These are phyloP conservation scores for Acyrthosiphon pisum DNA, from an alignment of 1,140 invertebrate species.

Conservation along the genomic window DNA sequence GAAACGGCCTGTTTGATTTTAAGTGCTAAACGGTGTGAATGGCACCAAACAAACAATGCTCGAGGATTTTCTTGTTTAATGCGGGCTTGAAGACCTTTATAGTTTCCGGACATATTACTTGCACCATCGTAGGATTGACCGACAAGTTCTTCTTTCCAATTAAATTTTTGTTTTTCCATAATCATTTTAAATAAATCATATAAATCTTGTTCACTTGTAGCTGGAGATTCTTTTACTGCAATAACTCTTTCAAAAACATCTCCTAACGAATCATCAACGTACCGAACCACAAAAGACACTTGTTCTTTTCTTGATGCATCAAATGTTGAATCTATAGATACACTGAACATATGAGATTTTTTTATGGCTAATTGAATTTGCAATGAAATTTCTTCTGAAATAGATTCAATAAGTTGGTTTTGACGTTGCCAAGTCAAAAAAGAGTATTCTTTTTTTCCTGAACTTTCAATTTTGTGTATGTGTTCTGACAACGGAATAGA, in stretches of 20 bases:
- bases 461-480: neutral
- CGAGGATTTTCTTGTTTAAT: slow-evolving; percentile 59
- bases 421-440: neutral
- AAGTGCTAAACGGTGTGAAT: slow-evolving; percentile 59
- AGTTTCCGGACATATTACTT: slow-evolving; percentile 57
- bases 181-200: neutral
- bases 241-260: slow-evolving; percentile 14
- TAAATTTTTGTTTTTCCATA: slow-evolving; percentile 22
- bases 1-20: slow-evolving; percentile 35
- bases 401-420: slow-evolving; percentile 12
- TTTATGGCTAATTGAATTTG: neutral
- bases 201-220: neutral
- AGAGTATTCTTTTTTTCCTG: slow-evolving; percentile 10
- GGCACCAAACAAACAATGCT: slow-evolving; percentile 59
- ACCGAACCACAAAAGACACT: neutral
- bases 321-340: slow-evolving; percentile 4
- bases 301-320: slow-evolving; percentile 10
- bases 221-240: slow-evolving; percentile 18
- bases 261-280: neutral
- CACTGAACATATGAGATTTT: neutral
- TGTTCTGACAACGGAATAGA: neutral
- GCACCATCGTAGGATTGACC: slow-evolving; percentile 47
- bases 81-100: slow-evolving; percentile 59
- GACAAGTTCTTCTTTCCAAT: neutral
- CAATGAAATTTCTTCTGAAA: neutral